A percentile compares a stretch with the other conserved stretches of the same genome.
Conservation (phyloP, 1,140 invertebrate species). For the Elymnias hypermnestra region DNA sequence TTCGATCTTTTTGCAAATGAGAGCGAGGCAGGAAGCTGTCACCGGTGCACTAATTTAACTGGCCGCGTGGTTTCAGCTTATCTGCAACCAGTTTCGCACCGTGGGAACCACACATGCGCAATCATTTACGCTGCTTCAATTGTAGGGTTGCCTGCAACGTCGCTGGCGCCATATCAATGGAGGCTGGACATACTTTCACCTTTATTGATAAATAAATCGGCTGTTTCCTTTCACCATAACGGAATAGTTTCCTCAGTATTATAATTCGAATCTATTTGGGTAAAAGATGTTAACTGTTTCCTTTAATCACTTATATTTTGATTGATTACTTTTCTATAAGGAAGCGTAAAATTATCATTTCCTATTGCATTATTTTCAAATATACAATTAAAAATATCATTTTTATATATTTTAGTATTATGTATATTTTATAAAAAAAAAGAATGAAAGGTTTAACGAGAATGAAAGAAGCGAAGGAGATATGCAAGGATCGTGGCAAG, state of each 20-base stretch:
- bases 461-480: no score
- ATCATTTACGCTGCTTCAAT: slow-evolving; percentile 56
- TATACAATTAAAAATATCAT: no score
- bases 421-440: no score
- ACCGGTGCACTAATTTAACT: slow-evolving; percentile 61
- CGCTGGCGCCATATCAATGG: slow-evolving; percentile 26
- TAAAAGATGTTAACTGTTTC: slow-evolving; percentile 9
- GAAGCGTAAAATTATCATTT: no score
- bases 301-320: slow-evolving; percentile 1
- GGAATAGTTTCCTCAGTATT: slow-evolving; percentile 10
- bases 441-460: no score
- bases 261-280: slow-evolving; percentile 11
- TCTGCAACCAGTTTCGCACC: slow-evolving; percentile 67
- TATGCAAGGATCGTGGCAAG: no score
- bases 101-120: slow-evolving; percentile 63
- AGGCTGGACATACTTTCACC: slow-evolving; percentile 33
- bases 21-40: slow-evolving; percentile 59
- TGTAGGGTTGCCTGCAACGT: slow-evolving; percentile 47
- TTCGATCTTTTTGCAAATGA: slow-evolving; percentile 19
- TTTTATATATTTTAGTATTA: no score
- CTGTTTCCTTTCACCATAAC: slow-evolving; percentile 17
- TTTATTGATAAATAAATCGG: slow-evolving; percentile 26
- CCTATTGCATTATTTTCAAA: no score
- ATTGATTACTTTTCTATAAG: slow-evolving; percentile 1
- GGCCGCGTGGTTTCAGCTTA: slow-evolving; percentile 60